Evolutionary conservation across 2,113 vertebrate genomes (phyloP).

Genomic region (Semnornis frantzii): DNA sequence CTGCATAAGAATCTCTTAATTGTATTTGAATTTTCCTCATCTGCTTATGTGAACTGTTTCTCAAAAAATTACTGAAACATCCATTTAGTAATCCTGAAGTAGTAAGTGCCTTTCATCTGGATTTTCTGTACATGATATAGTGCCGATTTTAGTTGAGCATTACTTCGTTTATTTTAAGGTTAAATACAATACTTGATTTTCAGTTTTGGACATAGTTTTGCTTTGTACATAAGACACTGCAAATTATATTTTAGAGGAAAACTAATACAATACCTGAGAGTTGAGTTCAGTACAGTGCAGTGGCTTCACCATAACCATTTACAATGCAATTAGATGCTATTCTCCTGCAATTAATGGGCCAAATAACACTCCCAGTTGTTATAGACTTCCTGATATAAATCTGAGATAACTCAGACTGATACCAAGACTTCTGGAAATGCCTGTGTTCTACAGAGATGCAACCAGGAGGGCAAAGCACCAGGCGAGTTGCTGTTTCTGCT

Average conservation of each 20-base stretch:
- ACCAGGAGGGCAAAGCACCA: neutral
- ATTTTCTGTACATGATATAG: neutral
- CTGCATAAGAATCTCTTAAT: neutral
- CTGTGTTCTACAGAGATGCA: neutral
- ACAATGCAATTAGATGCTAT: constrained; percentile 15
- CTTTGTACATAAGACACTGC: neutral
- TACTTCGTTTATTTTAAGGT: neutral
- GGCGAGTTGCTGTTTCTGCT: neutral
- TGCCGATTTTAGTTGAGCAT: neutral
- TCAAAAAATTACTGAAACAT: neutral
- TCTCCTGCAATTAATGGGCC: constrained; percentile 33
- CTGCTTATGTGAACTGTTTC: neutral
- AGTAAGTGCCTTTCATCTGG: neutral
- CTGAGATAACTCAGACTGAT: neutral
- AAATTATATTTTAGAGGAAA: neutral
- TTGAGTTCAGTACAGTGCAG: neutral
- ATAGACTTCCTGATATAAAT: constrained; percentile 2
- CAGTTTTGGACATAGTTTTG: neutral
- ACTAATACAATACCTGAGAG: neutral
- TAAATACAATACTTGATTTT: neutral
- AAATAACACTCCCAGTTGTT: constrained; percentile 8
- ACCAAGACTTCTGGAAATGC: neutral
- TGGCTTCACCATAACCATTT: constrained; percentile 3
- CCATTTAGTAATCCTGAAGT: neutral
- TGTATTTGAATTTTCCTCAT: neutral